phyloP scores from a whole-genome alignment of 2,797 vertebrate species.

The Manis pentadactyla region DNA sequence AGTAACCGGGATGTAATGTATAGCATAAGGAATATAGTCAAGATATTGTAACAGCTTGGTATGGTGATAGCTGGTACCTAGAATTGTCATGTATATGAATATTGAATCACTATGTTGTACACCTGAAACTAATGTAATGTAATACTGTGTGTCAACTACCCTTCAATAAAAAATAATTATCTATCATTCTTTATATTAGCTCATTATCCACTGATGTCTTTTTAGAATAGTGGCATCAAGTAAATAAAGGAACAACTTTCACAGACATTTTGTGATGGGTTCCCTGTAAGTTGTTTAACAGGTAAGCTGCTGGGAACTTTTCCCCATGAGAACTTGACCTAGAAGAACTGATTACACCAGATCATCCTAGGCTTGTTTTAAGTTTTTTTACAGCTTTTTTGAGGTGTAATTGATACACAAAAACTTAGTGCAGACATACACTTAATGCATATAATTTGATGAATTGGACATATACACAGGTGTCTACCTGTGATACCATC shows the following conservation, averaged over 20 bases:
- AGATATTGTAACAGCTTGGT: too few species aligned
- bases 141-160: too few species aligned
- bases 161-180: too few species aligned
- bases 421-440: neutral
- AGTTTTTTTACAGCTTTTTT: neutral
- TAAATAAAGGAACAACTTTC: neutral
- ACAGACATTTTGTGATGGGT: neutral
- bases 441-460: neutral
- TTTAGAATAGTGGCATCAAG: neutral
- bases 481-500: neutral
- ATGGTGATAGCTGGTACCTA: too few species aligned
- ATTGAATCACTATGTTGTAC: too few species aligned
- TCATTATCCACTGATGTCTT: conserved; percentile 5
- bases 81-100: too few species aligned
- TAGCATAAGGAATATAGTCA: too few species aligned
- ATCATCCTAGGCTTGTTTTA: neutral
- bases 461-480: neutral
- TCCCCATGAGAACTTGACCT: neutral
- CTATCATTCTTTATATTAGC: neutral
- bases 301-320: neutral
- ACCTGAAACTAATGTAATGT: too few species aligned
- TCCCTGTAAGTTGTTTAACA: neutral
- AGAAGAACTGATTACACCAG: neutral
- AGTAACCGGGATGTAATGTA: too few species aligned
- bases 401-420: neutral